Percentiles rank a stretch among this genome's conserved stretches.
Conservation (phyloP, 2,113 vertebrate genomes). For the Axis porcinus region DNA sequence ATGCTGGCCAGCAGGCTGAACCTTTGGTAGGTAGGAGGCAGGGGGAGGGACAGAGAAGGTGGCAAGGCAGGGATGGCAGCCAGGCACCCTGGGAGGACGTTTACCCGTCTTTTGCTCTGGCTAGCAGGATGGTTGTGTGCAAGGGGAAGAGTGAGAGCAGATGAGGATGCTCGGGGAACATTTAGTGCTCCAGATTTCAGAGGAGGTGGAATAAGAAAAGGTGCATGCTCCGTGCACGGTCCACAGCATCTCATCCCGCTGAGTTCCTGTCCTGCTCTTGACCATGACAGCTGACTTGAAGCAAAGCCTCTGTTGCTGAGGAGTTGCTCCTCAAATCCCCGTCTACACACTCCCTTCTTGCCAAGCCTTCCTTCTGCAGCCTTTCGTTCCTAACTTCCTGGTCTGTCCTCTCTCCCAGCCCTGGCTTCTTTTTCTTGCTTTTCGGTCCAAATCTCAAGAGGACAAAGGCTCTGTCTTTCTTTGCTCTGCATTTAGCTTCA, state of each 20-base stretch:
- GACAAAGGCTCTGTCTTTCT: neutral
- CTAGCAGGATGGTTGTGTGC: neutral
- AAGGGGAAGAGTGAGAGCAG: neutral
- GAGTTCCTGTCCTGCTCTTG: neutral
- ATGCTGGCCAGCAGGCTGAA: rapidly evolving
- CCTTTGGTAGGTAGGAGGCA: neutral
- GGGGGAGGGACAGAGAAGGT: neutral
- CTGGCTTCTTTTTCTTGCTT: neutral
- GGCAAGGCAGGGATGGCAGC: neutral
- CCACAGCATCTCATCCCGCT: neutral
- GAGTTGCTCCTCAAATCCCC: neutral
- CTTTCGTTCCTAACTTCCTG: neutral
- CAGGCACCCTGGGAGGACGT: neutral
- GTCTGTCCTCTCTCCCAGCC: neutral
- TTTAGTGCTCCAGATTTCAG: neutral
- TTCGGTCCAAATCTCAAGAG: neutral
- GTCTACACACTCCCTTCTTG: neutral
- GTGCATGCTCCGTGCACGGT: neutral
- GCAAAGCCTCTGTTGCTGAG: neutral
- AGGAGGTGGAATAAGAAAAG: neutral
- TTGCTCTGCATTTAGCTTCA: neutral
- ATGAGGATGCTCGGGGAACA: neutral
- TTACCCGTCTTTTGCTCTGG: neutral
- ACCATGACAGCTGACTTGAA: neutral
- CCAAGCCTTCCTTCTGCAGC: neutral